These are phyloP conservation scores for Belonocnema kinseyi DNA, from an alignment of 1,140 invertebrate genomes.

Conservation along the genomic window DNA sequence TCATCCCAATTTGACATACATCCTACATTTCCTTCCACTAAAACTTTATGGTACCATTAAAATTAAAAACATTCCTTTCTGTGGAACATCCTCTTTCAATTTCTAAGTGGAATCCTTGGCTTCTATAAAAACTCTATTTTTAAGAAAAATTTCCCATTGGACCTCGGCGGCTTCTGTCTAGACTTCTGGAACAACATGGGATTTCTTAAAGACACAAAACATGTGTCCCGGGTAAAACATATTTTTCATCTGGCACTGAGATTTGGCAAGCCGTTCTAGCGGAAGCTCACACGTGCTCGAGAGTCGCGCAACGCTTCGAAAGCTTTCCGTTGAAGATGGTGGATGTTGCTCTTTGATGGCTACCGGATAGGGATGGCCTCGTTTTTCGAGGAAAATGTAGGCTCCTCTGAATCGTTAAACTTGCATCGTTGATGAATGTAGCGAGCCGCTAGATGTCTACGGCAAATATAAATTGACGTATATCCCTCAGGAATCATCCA, in stretches of 20 bases:
- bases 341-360: background rate
- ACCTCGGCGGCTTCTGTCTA: background rate
- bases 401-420: background rate
- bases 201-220: background rate
- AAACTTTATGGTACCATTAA: no score
- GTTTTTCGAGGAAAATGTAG: constrained; percentile 17
- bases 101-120: no score
- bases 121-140: no score
- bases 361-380: constrained; percentile 12
- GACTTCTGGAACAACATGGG: background rate
- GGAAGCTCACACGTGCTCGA: constrained; percentile 18
- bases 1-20: no score
- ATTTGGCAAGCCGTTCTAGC: constrained; percentile 10
- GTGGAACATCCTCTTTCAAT: no score
- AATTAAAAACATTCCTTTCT: no score
- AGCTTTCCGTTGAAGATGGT: background rate
- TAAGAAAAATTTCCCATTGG: no score
- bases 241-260: background rate
- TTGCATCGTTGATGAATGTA: background rate
- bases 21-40: no score
- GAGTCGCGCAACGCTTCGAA: background rate
- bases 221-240: background rate
- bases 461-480: background rate
- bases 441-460: background rate
- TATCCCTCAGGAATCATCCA: background rate